These are phyloP conservation scores for Rhingia rostrata DNA, from an alignment of 2,888 invertebrate species.

Conservation along the genomic window DNA sequence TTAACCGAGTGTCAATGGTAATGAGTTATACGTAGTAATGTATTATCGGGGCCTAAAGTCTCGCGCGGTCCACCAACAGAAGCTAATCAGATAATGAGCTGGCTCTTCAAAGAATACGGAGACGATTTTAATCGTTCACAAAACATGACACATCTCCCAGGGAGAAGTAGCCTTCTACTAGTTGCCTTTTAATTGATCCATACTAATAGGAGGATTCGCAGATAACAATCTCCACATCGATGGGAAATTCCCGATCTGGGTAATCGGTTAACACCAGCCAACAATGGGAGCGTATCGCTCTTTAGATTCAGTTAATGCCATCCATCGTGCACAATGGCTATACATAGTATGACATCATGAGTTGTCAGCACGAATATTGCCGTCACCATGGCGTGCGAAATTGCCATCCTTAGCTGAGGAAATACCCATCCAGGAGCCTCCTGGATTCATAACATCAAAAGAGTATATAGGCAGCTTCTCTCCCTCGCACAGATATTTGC, in stretches of 20 bases:
- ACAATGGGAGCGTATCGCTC: constrained; percentile 57
- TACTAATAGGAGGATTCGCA: constrained; percentile 66
- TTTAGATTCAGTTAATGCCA: constrained; percentile 40
- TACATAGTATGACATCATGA: constrained; percentile 62
- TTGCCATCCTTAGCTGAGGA: constrained; percentile 37
- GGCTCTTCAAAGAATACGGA: constrained; percentile 73
- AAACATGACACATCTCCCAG: constrained; percentile 73
- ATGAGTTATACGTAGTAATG: constrained; percentile 68
- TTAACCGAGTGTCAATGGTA: constrained; percentile 73
- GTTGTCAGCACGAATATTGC: constrained; percentile 65
- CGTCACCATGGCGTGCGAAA: constrained; percentile 65
- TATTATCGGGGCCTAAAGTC: constrained; percentile 32
- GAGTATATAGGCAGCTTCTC: constrained; percentile 6
- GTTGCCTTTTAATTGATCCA: constrained; percentile 71
- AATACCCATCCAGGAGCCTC: constrained; percentile 9
- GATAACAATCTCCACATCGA: constrained; percentile 61
- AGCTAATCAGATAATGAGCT: constrained; percentile 82
- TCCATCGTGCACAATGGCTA: constrained; percentile 43
- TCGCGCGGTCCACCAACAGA: constrained; percentile 76
- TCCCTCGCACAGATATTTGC: constrained; percentile 53
- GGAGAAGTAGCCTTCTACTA: constrained; percentile 57
- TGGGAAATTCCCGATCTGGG: constrained; percentile 61
- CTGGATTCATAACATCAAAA: constrained; percentile 44
- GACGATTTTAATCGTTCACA: constrained; percentile 68
- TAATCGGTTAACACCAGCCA: constrained; percentile 71